Evolutionary conservation across 2,797 vertebrate species (phyloP).

Genomic region (Alcedo quadribrachys): DNA sequence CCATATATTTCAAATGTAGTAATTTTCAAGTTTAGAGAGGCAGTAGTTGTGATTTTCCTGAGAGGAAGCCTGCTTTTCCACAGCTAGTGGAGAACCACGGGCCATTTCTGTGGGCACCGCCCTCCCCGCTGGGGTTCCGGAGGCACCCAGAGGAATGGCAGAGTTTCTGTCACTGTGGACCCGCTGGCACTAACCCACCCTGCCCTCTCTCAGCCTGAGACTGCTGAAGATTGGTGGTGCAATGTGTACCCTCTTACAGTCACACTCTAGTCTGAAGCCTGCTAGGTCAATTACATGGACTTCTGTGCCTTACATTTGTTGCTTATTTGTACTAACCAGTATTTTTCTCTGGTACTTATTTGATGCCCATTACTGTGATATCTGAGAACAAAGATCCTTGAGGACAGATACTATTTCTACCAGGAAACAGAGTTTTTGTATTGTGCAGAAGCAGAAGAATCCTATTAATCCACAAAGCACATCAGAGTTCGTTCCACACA

Average conservation of each 20-base stretch:
- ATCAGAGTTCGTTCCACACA: not conserved
- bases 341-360: constrained; percentile 36
- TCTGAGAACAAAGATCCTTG: constrained; percentile 57
- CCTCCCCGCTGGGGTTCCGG: not conserved
- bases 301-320: constrained; percentile 54
- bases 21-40: not conserved
- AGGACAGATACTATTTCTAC: constrained; percentile 36
- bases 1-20: not conserved
- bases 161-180: not conserved
- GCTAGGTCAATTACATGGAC: not conserved
- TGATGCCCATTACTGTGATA: constrained; percentile 48
- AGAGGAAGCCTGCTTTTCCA: not conserved
- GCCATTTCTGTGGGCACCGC: not conserved
- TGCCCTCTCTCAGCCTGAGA: not conserved
- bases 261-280: not conserved
- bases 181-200: too few relatives aligned
- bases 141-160: not conserved
- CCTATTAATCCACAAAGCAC: constrained; percentile 25
- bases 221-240: not conserved
- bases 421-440: constrained; percentile 1
- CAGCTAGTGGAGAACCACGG: not conserved
- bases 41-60: not conserved
- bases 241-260: not conserved
- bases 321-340: constrained; percentile 41
- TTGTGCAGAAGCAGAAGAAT: constrained; percentile 49